Conservation (phyloP, 2,888 invertebrate species). For the Spialia ferax region DNA sequence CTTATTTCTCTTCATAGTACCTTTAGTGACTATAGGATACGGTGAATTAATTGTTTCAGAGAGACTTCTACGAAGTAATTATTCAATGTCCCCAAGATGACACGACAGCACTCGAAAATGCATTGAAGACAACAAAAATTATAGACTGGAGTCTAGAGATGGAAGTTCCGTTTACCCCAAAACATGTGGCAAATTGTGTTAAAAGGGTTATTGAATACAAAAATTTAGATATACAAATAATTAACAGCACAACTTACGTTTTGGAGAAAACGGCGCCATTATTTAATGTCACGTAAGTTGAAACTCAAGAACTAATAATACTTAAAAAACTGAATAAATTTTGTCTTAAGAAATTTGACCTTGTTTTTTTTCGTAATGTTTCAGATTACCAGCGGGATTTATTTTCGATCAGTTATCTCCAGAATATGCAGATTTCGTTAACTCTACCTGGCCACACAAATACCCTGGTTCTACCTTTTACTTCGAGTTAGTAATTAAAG, state of each 20-base stretch:
- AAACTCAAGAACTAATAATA: background rate
- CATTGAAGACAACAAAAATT: conserved; percentile 1
- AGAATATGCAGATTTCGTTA: conserved; percentile 54
- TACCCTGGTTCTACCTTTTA: conserved; percentile 50
- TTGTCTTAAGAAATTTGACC: too few relatives aligned
- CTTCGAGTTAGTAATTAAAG: conserved; percentile 45
- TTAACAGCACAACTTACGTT: conserved; percentile 12
- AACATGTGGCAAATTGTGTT: conserved; percentile 1
- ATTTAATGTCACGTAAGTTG: conserved; percentile 12
- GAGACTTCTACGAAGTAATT: background rate
- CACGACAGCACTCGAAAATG: background rate
- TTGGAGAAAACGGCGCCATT: conserved; percentile 67
- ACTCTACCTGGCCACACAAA: conserved; percentile 63
- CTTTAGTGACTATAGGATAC: too few relatives aligned
- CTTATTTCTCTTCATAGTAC: too few relatives aligned
- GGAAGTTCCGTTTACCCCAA: conserved; percentile 10
- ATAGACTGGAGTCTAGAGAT: conserved; percentile 9
- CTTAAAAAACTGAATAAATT: too few relatives aligned
- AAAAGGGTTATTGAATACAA: background rate
- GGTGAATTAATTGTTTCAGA: background rate
- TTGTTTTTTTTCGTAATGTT: too few relatives aligned
- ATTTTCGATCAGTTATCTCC: too few relatives aligned
- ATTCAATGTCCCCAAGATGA: conserved; percentile 9
- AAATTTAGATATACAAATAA: conserved; percentile 1
- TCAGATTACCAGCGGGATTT: too few relatives aligned